Evolutionary conservation across 2,797 vertebrate genomes (phyloP).

Genomic region (Scolopax bukidnonensis): DNA sequence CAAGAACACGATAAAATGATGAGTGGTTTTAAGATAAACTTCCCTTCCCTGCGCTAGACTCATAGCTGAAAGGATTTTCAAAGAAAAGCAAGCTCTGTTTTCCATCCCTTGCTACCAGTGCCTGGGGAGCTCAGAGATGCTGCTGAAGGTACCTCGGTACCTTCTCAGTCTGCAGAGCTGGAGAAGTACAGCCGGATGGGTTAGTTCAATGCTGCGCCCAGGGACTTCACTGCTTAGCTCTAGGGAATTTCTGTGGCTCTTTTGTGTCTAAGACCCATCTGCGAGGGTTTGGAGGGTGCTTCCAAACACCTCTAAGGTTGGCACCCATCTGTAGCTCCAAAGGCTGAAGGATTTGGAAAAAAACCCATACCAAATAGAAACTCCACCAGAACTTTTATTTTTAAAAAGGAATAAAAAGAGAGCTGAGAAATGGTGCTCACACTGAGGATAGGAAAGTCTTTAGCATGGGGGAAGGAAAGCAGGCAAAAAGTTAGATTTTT

Average conservation of each 20-base stretch:
- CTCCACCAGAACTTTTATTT: neutral
- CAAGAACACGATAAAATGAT: neutral
- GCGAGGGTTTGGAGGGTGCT: neutral
- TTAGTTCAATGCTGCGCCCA: neutral
- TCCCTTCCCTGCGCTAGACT: neutral
- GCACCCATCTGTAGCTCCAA: neutral
- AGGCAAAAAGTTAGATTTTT: neutral
- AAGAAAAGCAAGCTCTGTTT: neutral
- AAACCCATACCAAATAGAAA: neutral
- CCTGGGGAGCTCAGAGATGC: neutral
- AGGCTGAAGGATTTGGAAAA: neutral
- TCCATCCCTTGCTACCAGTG: neutral
- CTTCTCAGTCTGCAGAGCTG: neutral
- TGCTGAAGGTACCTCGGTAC: neutral
- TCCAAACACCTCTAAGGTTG: neutral
- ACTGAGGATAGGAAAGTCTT: neutral
- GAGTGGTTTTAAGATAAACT: neutral
- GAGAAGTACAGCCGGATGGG: rapidly evolving
- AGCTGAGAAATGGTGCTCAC: neutral
- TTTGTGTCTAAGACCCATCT: neutral
- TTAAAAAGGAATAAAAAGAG: neutral
- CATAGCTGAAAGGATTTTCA: neutral
- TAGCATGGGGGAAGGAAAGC: neutral
- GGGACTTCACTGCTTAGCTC: neutral
- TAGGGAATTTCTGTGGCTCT: neutral